Percentiles rank a stretch among this genome's conserved stretches.
Conservation (phyloP, 2,888 invertebrate genomes). For the Eugnorisma glareosa region DNA sequence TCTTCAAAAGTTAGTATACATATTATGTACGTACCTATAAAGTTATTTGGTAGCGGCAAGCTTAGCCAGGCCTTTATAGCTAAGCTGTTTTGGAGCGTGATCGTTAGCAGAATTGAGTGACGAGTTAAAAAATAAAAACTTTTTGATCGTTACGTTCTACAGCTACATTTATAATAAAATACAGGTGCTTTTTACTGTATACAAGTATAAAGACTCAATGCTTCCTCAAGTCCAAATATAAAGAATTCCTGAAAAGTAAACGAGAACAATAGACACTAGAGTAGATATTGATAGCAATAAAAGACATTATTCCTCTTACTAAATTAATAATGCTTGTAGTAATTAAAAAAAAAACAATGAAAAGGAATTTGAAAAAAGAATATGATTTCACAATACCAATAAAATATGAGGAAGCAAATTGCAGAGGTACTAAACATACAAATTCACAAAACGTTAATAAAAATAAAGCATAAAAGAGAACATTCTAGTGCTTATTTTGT, state of each 20-base stretch:
- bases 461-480: slow-evolving; percentile 70
- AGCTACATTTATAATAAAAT: slow-evolving; percentile 53
- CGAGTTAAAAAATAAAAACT: slow-evolving; percentile 37
- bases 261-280: slow-evolving; percentile 23
- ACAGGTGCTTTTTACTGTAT: slow-evolving; percentile 58
- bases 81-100: slow-evolving; percentile 77
- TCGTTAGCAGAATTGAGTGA: slow-evolving; percentile 69
- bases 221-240: slow-evolving; percentile 65
- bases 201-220: slow-evolving; percentile 52
- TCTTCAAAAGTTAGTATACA: slow-evolving; percentile 44
- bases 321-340: slow-evolving; percentile 41
- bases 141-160: slow-evolving; percentile 53
- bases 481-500: slow-evolving; percentile 72
- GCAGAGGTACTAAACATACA: slow-evolving; percentile 58
- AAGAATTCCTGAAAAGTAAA: slow-evolving; percentile 51
- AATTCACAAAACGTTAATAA: slow-evolving; percentile 61
- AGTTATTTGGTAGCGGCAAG: slow-evolving; percentile 72
- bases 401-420: slow-evolving; percentile 74
- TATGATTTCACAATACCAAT: slow-evolving; percentile 29
- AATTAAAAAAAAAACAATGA: slow-evolving; percentile 5
- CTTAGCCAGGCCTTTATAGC: slow-evolving; percentile 74
- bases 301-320: slow-evolving; percentile 43
- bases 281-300: slow-evolving; percentile 31
- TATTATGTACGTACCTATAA: slow-evolving; percentile 58
- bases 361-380: slow-evolving; percentile 6